Conservation (phyloP, 2,113 vertebrate genomes). For the Candoia aspera region DNA sequence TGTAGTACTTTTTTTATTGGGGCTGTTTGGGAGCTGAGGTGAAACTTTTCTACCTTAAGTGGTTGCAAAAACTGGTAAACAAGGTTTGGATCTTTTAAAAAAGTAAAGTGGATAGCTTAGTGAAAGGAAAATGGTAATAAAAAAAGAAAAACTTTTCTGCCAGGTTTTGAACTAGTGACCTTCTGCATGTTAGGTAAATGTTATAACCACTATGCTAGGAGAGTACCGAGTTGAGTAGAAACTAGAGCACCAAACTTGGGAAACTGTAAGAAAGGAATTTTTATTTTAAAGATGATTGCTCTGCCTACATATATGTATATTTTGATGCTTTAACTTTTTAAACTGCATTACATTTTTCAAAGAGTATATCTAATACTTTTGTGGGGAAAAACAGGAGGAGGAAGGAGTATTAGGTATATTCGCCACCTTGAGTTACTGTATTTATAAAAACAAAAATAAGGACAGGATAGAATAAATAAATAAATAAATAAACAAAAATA, state of each 20-base stretch:
- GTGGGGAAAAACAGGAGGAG: too few species aligned
- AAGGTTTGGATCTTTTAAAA: not conserved
- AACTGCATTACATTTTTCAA: not conserved
- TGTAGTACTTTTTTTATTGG: not conserved
- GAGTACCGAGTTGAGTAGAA: not conserved
- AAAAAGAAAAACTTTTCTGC: not conserved
- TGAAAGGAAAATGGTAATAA: not conserved
- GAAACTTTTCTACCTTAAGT: not conserved
- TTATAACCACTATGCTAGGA: not conserved
- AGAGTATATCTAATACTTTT: not conserved
- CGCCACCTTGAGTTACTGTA: too few species aligned
- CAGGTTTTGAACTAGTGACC: not conserved
- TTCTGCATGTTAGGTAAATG: not conserved
- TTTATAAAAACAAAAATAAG: too few species aligned
- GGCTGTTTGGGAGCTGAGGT: not conserved
- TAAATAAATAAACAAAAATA: too few species aligned
- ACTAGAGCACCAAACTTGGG: not conserved
- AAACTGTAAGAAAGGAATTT: not conserved
- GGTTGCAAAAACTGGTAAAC: not conserved
- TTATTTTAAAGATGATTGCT: not conserved
- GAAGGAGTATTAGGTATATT: too few species aligned
- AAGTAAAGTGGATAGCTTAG: not conserved
- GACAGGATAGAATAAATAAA: too few species aligned
- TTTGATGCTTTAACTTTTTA: not conserved
- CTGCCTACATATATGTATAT: not conserved